These are phyloP conservation scores for Lampris megalopsis DNA, from an alignment of 2,113 vertebrate species.

Conservation along the genomic window DNA sequence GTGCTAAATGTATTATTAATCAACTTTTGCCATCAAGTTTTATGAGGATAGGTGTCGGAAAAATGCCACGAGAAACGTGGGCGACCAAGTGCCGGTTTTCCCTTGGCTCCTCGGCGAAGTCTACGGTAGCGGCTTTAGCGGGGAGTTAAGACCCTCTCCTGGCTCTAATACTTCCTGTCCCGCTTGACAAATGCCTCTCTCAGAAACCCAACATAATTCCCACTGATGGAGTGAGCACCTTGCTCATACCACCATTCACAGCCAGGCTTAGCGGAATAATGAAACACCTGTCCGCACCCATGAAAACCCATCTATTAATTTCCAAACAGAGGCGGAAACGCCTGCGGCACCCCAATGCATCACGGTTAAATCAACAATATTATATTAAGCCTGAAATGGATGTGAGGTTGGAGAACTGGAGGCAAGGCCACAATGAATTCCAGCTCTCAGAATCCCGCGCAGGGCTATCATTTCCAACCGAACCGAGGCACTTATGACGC, in stretches of 20 bases:
- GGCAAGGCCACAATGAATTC: conserved; percentile 91
- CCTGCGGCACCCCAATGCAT: conserved; percentile 92
- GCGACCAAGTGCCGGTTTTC: conserved; percentile 87
- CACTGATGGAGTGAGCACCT: conserved; percentile 89
- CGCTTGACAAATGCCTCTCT: conserved; percentile 90
- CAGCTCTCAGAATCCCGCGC: conserved; percentile 83
- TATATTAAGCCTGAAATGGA: conserved; percentile 94
- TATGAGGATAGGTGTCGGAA: conserved; percentile 90
- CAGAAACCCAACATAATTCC: conserved; percentile 92
- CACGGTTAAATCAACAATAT: conserved; percentile 98
- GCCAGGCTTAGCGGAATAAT: conserved; percentile 88
- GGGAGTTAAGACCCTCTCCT: conserved; percentile 92
- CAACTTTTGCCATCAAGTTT: conserved; percentile 95
- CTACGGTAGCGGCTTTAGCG: conserved; percentile 83
- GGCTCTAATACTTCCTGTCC: conserved; percentile 92
- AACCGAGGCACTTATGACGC: conserved; percentile 82
- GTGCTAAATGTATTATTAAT: conserved; percentile 99
- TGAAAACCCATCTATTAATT: conserved; percentile 93
- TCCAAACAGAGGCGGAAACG: conserved; percentile 85
- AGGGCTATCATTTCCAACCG: conserved; percentile 88
- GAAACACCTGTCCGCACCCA: conserved; percentile 86
- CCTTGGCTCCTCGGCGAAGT: conserved; percentile 85
- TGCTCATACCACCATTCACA: conserved; percentile 85
- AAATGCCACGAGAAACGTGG: conserved; percentile 88
- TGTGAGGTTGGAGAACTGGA: conserved; percentile 89